Percentiles rank a stretch among this genome's conserved stretches.
These are phyloP conservation scores for Caranx ignobilis DNA, from an alignment of 2,113 vertebrate species.

Conservation along the genomic window DNA sequence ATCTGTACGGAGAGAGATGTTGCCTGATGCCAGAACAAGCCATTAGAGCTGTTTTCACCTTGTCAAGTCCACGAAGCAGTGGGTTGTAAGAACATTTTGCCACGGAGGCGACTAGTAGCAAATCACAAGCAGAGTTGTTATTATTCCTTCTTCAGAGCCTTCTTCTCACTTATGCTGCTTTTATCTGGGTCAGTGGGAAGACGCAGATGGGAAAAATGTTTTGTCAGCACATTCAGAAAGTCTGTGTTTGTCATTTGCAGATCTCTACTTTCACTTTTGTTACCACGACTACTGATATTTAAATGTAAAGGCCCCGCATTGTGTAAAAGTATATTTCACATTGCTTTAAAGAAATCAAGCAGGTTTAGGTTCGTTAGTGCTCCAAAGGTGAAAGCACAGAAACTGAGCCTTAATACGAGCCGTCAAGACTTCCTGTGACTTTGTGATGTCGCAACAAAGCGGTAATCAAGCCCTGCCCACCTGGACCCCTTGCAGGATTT, in stretches of 20 bases:
- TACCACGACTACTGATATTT: background rate
- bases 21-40: background rate
- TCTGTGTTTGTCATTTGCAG: background rate
- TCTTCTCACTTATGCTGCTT: background rate
- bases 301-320: no score
- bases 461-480: no score
- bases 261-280: background rate
- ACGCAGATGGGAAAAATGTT: background rate
- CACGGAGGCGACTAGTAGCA: background rate
- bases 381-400: no score
- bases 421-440: no score
- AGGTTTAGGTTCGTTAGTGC: no score
- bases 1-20: background rate
- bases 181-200: background rate
- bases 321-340: no score
- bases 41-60: background rate
- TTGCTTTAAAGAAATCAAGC: no score
- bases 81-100: background rate
- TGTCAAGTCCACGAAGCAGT: background rate
- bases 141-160: no score
- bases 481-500: no score
- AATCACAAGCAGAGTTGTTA: no score
- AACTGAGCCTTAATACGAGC: no score
- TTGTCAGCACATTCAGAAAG: background rate
- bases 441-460: no score